phyloP scores from a whole-genome alignment of 2,113 vertebrate species.

The Cyanoderma ruficeps region DNA sequence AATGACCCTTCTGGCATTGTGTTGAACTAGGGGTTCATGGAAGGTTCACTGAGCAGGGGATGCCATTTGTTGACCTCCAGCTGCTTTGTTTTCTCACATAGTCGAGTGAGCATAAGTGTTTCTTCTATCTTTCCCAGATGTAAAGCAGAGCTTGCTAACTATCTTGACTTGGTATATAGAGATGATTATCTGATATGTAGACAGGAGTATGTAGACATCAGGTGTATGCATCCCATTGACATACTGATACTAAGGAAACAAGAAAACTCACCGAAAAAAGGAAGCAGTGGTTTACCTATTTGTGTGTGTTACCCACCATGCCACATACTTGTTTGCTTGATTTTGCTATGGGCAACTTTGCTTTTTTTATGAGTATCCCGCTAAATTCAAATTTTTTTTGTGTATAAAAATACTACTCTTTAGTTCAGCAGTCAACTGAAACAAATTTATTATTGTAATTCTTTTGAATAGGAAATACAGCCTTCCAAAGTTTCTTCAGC shows the following conservation, averaged over 20 bases:
- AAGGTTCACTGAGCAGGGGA: constrained; percentile 34
- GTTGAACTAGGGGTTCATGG: not conserved
- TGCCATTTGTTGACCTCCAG: constrained; percentile 38
- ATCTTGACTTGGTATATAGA: not conserved
- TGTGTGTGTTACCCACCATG: not conserved
- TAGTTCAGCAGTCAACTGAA: not conserved
- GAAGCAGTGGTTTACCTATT: not conserved
- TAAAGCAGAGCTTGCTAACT: constrained; percentile 10
- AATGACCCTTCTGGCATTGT: not conserved
- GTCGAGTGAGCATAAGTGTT: constrained; percentile 5
- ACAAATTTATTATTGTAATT: not conserved
- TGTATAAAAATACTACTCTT: not conserved
- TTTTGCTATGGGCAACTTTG: not conserved
- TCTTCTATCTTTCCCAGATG: constrained; percentile 35
- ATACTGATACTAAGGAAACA: not conserved
- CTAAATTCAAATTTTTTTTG: not conserved
- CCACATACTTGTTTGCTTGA: not conserved
- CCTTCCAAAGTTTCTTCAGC: not conserved
- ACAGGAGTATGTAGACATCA: not conserved
- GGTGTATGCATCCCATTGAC: not conserved
- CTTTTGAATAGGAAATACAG: not conserved
- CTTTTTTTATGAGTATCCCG: not conserved
- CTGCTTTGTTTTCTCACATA: constrained; percentile 40
- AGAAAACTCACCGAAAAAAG: not conserved
- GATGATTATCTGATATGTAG: not conserved